Evolutionary conservation across 2,888 invertebrate species (phyloP).

Genomic region (Syritta pipiens): DNA sequence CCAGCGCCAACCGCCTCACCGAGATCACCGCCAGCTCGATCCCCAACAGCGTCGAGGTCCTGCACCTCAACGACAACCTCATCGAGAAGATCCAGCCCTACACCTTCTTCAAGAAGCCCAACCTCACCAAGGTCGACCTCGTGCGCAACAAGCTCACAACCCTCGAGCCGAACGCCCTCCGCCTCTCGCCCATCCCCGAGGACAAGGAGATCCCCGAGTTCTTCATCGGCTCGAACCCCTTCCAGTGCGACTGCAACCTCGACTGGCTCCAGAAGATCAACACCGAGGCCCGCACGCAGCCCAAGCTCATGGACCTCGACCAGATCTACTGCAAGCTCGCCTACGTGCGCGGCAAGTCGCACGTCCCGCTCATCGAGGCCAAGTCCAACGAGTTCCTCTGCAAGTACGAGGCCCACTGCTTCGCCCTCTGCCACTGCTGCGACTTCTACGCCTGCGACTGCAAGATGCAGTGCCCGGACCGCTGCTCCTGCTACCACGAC

Average conservation of each 20-base stretch:
- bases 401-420: conserved; percentile 95
- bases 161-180: conserved; percentile 92
- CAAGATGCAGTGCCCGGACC: conserved; percentile 96
- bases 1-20: conserved; percentile 91
- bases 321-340: conserved; percentile 93
- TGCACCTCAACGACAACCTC: conserved; percentile 93
- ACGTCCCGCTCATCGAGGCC: conserved; percentile 91
- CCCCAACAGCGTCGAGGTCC: conserved; percentile 90
- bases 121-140: conserved; percentile 93
- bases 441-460: conserved; percentile 98
- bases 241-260: conserved; percentile 96
- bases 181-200: conserved; percentile 89
- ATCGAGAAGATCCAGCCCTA: conserved; percentile 92
- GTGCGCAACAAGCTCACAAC: conserved; percentile 94
- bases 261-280: conserved; percentile 96
- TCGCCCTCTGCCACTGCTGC: conserved; percentile 96
- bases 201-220: conserved; percentile 91
- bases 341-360: conserved; percentile 90
- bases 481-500: conserved; percentile 97
- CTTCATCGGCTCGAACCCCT: conserved; percentile 95
- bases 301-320: conserved; percentile 92
- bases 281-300: conserved; percentile 89
- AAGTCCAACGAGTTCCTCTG: conserved; percentile 94
- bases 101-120: conserved; percentile 93
- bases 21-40: conserved; percentile 88